Evolutionary conservation across 2,797 vertebrate species (phyloP).

Genomic region (Strix occidentalis): DNA sequence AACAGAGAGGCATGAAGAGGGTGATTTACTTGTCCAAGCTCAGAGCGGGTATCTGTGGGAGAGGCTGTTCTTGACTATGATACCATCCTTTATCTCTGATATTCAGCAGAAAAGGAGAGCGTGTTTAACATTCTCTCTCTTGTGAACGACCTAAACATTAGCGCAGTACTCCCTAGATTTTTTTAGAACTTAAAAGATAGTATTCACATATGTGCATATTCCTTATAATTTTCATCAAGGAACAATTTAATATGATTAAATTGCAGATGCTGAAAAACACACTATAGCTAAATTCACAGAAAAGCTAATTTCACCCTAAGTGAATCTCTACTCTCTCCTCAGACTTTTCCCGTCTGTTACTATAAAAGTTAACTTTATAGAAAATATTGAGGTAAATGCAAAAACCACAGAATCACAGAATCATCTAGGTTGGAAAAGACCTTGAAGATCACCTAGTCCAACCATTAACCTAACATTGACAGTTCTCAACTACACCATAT

Average conservation of each 20-base stretch:
- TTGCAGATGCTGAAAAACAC: not conserved
- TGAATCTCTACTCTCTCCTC: not conserved
- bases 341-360: not conserved
- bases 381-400: not conserved
- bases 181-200: not conserved
- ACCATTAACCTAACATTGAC: no score
- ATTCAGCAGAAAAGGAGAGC: not conserved
- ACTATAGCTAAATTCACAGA: not conserved
- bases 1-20: not conserved
- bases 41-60: not conserved
- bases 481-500: no score
- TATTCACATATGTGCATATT: not conserved
- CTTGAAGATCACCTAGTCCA: no score
- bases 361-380: not conserved
- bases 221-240: not conserved
- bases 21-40: not conserved
- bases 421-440: no score
- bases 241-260: not conserved
- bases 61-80: not conserved
- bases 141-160: not conserved
- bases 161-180: fast-evolving
- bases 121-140: not conserved
- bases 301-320: not conserved
- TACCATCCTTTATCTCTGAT: not conserved
- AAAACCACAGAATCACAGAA: not conserved